Percentiles rank a stretch among this genome's conserved stretches.
These are phyloP conservation scores for Apodemia mormo DNA, from an alignment of 2,888 invertebrate genomes.

Conservation along the genomic window DNA sequence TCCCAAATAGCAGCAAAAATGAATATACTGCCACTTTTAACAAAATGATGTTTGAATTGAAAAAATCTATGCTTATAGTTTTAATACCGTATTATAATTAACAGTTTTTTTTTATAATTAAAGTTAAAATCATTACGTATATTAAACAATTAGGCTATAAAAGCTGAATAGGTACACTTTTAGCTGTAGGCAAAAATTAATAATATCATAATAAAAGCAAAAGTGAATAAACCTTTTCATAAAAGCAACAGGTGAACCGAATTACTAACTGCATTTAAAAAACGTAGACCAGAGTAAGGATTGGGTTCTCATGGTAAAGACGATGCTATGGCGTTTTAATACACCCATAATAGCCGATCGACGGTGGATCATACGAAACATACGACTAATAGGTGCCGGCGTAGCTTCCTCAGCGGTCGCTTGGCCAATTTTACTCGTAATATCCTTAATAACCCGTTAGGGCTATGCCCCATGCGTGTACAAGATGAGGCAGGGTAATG, in stretches of 20 bases:
- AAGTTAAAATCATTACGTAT: no score
- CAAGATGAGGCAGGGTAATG: slow-evolving; percentile 61
- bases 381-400: slow-evolving; percentile 76
- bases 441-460: slow-evolving; percentile 78
- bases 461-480: slow-evolving; percentile 70
- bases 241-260: background rate
- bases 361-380: slow-evolving; percentile 74
- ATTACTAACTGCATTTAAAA: background rate
- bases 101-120: no score
- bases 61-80: no score
- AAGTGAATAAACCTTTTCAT: background rate
- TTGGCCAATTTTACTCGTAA: slow-evolving; percentile 75
- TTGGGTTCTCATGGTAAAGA: slow-evolving; percentile 69
- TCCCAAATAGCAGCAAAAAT: no score
- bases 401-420: slow-evolving; percentile 81
- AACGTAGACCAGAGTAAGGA: background rate
- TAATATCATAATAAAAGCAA: background rate
- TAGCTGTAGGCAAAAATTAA: no score
- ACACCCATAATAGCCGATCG: slow-evolving; percentile 74
- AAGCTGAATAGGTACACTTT: no score
- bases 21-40: no score
- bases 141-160: no score
- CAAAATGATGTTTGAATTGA: no score
- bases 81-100: no score
- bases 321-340: slow-evolving; percentile 72